Percentiles rank a stretch among this genome's conserved stretches.
These are phyloP conservation scores for Magallana angulata DNA, from an alignment of 1,140 invertebrate species.

Conservation along the genomic window DNA sequence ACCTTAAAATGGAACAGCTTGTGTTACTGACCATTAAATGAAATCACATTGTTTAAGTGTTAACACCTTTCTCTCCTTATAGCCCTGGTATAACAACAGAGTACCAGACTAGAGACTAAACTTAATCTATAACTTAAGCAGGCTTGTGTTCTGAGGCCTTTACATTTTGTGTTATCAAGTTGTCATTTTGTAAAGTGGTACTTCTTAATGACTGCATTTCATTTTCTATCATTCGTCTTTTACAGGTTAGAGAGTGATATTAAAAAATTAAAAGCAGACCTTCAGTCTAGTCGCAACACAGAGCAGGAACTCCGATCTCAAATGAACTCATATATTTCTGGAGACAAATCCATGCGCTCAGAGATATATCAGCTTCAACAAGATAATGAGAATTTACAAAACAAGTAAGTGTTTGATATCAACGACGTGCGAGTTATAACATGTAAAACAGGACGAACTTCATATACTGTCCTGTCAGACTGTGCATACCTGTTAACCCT, in stretches of 20 bases:
- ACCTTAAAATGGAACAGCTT: no score
- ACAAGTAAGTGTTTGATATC: conserved; percentile 82
- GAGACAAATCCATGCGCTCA: conserved; percentile 87
- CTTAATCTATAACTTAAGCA: no score
- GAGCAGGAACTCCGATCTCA: conserved; percentile 92
- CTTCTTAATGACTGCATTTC: neutral
- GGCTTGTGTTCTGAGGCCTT: no score
- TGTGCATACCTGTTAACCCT: no score
- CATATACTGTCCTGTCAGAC: neutral
- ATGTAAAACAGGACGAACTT: neutral
- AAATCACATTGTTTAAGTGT: no score
- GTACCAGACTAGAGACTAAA: no score
- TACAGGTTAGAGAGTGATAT: conserved; percentile 86
- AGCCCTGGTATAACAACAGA: no score
- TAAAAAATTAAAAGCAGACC: conserved; percentile 89
- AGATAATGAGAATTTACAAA: conserved; percentile 90
- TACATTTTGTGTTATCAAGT: no score
- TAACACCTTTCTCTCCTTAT: no score
- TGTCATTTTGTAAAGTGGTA: no score
- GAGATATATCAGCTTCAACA: conserved; percentile 89
- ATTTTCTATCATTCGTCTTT: conserved; percentile 9
- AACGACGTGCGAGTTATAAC: no score
- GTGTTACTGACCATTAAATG: no score
- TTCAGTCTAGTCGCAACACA: conserved; percentile 85
- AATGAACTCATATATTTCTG: conserved; percentile 84